These are phyloP conservation scores for Carpatolechia fugitivella DNA, from an alignment of 2,888 invertebrate genomes.

Conservation along the genomic window DNA sequence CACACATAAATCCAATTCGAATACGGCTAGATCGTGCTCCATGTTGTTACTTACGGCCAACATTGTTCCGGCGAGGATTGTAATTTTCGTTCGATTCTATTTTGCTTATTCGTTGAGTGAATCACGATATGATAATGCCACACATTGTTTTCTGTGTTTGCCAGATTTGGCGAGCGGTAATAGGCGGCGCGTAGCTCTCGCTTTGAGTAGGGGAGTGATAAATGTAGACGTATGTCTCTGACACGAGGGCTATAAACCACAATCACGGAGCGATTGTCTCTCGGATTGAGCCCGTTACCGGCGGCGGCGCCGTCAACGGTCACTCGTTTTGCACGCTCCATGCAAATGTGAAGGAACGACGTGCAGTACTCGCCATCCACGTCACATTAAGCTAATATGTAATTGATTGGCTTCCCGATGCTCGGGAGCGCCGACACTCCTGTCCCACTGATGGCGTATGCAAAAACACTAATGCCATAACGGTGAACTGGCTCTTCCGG, in stretches of 20 bases:
- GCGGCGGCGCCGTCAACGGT: constrained; percentile 40
- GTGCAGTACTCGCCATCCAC: constrained; percentile 56
- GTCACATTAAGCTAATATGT: constrained; percentile 76
- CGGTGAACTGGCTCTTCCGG: constrained; percentile 55
- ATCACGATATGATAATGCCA: constrained; percentile 25
- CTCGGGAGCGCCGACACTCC: constrained; percentile 55
- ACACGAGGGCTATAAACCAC: constrained; percentile 40
- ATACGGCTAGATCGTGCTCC: constrained; percentile 43
- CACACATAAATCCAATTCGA: constrained; percentile 42
- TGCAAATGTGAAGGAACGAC: constrained; percentile 57
- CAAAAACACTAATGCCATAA: constrained; percentile 75
- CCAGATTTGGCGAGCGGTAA: constrained; percentile 26
- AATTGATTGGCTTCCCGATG: constrained; percentile 73
- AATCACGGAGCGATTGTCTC: constrained; percentile 55
- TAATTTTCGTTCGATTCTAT: constrained; percentile 25
- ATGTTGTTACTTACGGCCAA: constrained; percentile 32
- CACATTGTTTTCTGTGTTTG: constrained; percentile 23
- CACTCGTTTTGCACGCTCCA: constrained; percentile 46
- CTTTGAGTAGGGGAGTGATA: constrained; percentile 26
- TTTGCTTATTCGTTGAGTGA: constrained; percentile 30
- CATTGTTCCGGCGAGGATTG: constrained; percentile 37
- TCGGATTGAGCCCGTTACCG: constrained; percentile 45
- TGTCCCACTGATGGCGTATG: constrained; percentile 69
- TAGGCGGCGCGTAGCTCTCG: constrained; percentile 22
- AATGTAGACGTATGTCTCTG: constrained; percentile 20